Conservation (phyloP, 2,113 vertebrate species). For the Catagonus wagneri region DNA sequence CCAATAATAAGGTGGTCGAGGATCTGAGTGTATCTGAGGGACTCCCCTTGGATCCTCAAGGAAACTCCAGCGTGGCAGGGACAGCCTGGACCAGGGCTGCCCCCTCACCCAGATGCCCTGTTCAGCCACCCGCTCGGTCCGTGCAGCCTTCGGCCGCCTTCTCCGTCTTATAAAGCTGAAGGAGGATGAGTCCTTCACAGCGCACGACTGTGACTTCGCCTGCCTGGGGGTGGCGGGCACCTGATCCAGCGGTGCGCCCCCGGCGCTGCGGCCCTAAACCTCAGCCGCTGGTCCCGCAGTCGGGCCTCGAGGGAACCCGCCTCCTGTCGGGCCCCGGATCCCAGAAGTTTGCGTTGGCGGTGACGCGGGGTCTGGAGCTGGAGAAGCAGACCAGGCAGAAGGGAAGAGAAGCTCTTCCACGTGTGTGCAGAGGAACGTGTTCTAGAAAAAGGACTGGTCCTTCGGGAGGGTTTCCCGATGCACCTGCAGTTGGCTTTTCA, state of each 20-base stretch:
- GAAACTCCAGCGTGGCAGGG: neutral
- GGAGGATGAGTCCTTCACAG: neutral
- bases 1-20: neutral
- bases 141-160: neutral
- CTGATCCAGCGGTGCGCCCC: too few species aligned
- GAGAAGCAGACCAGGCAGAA: neutral
- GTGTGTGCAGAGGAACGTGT: neutral
- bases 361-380: neutral
- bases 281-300: neutral
- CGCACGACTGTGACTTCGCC: neutral
- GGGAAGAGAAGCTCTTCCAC: neutral
- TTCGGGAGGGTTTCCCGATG: neutral
- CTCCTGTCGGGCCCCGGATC: neutral
- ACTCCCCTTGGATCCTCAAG: neutral
- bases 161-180: neutral
- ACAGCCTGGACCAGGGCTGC: neutral
- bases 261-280: neutral
- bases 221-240: too few species aligned
- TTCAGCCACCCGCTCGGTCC: rapidly evolving
- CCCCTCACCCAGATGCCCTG: neutral
- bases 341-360: neutral
- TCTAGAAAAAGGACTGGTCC: neutral
- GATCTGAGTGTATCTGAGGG: neutral
- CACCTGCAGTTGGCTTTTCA: neutral
- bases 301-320: neutral